Base-by-base conservation (phyloP, 1,140 invertebrate genomes). In the Polyergus mexicanus region DNA sequence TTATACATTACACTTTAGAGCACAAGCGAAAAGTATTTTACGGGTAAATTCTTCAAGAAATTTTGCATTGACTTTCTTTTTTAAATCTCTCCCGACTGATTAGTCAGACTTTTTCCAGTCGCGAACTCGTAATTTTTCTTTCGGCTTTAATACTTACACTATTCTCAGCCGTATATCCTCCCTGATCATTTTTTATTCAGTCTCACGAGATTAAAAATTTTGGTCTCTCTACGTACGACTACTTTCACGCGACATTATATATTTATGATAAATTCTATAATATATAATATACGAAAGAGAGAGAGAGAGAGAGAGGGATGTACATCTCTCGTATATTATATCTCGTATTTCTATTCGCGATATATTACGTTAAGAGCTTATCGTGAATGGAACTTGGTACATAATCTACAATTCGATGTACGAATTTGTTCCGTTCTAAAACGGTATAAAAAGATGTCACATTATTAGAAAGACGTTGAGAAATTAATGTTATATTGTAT, bases 401-500 rank as follows among this genome's bases (percentile, higher is more conserved):
- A 44, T 77, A 71, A 86, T 60, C 77, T 89, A 89, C 84, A 32
- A 16, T 86, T 88, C 76, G 71, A 85, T 90, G 76, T 90, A 4
- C 47, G 90, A 90, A 90, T 32, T 58, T 74, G 13, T 44, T 44
- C 58, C 35, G 62, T 60, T 85, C 65, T 80, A 86, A 71, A 88
- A 90, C 44, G 69, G 60, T 91, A 85, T 90, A 91, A 89, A 90
- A 51, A 85, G 65, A 86, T 71, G 38, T 35, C 5, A 19, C 4
- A 54, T 80, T 56, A 56, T 84, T 86, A 90, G 69, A 90, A 89
- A 89, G 72, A 90, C 47, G 38, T 78, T 63, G 72, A 86, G 84
- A 90, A 86, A 66, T 63, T 28, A 74, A 19, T 77, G 74, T 28
- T 69, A 56, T 47, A 84, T 35, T 47, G 25, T 22, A n/a, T 11